A percentile compares a stretch with the other conserved stretches of the same genome.
Evolutionary conservation across 1,140 invertebrate species (phyloP).

Genomic region (Pseudobourletiella spinata): DNA sequence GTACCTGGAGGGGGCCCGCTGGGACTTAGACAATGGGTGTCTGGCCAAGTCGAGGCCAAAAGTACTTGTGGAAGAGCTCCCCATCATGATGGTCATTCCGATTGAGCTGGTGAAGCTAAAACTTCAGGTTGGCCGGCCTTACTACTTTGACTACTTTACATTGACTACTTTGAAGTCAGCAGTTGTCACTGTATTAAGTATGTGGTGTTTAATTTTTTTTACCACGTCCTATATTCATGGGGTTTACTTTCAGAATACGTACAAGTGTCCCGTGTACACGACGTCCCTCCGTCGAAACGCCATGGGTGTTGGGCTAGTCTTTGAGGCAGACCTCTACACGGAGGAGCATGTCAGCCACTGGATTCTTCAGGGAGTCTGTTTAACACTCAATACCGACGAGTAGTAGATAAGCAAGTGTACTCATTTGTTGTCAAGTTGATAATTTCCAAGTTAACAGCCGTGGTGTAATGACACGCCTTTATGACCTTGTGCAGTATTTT

Average conservation of each 20-base stretch:
- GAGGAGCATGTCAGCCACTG: conserved; percentile 71
- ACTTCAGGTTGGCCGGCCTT: conserved; percentile 62
- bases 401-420: background rate
- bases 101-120: conserved; percentile 75
- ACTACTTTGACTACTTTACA: too few relatives aligned
- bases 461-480: too few relatives aligned
- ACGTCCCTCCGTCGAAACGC: conserved; percentile 73
- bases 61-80: conserved; percentile 70
- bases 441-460: too few relatives aligned
- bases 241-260: conserved; percentile 63
- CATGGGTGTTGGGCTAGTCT: conserved; percentile 80
- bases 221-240: too few relatives aligned
- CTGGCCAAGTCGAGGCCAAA: conserved; percentile 68
- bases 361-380: conserved; percentile 77
- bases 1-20: conserved; percentile 81
- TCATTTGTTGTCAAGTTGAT: too few relatives aligned
- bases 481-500: too few relatives aligned
- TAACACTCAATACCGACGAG: conserved; percentile 68
- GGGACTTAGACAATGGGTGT: conserved; percentile 62
- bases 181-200: too few relatives aligned
- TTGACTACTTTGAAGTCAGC: too few relatives aligned
- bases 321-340: conserved; percentile 74
- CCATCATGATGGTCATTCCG: conserved; percentile 71
- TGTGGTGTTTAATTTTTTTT: too few relatives aligned
- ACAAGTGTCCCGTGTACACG: conserved; percentile 76